phyloP scores from a whole-genome alignment of 2,888 invertebrate genomes.

The Metalampra italica region DNA sequence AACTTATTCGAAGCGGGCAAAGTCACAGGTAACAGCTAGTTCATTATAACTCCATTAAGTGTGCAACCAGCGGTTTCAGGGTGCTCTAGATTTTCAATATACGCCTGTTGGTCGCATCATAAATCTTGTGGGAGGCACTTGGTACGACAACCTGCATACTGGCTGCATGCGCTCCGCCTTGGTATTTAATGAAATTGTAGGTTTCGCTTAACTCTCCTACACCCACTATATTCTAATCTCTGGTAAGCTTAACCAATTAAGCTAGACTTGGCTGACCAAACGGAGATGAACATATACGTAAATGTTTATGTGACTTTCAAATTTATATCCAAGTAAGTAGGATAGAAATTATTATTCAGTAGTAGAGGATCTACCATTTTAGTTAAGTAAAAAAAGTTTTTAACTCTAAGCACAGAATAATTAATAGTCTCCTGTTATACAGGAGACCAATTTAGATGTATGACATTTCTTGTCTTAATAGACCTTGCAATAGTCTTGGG shows the following conservation, averaged over 20 bases:
- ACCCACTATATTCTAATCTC: slow-evolving; percentile 18
- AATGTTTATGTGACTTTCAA: too few species aligned
- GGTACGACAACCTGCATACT: slow-evolving; percentile 66
- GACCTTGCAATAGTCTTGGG: too few species aligned
- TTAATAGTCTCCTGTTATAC: too few species aligned
- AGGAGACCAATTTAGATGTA: too few species aligned
- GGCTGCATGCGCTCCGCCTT: slow-evolving; percentile 46
- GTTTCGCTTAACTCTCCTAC: slow-evolving; percentile 23
- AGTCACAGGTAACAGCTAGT: background rate
- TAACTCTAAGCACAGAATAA: too few species aligned
- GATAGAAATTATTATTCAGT: too few species aligned
- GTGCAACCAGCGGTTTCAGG: slow-evolving; percentile 58
- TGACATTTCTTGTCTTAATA: too few species aligned
- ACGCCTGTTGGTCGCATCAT: slow-evolving; percentile 70
- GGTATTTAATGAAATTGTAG: slow-evolving; percentile 70
- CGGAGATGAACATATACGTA: too few species aligned
- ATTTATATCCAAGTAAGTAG: too few species aligned
- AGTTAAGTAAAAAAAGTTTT: too few species aligned
- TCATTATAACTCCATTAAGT: slow-evolving; percentile 38
- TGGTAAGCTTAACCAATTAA: slow-evolving; percentile 2
- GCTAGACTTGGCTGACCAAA: background rate
- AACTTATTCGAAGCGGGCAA: too few species aligned
- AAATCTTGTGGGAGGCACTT: slow-evolving; percentile 61
- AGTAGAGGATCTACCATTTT: too few species aligned
- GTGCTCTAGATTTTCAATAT: slow-evolving; percentile 67